Base-by-base conservation (phyloP, 1,140 invertebrate species). In the Atopsyche davidsoni region DNA sequence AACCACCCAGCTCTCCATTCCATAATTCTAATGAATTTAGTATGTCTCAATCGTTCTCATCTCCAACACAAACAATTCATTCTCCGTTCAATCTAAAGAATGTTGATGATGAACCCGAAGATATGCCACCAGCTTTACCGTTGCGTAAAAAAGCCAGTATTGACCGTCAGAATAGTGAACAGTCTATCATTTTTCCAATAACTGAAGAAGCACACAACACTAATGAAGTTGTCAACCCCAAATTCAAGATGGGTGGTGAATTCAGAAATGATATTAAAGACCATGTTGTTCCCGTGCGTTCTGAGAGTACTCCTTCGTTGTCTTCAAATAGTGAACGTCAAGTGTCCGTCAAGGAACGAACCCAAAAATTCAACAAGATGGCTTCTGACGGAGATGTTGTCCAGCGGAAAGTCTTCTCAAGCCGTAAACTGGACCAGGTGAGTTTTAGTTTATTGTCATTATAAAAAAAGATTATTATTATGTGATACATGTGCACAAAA, bases 341-440 rank as follows among this genome's bases (percentile, higher is more conserved):
- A 58, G 81, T 93, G 52, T 92, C 89, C 56, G 91, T 96, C 2
- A 91, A 89, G 64, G 92, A 96, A 67, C 77, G 89, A 53, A 92
- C 88, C 61, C 85, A 92, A 72, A 91, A 91, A 66, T 92, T 96
- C 66, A 93, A 96, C 68, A 79, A 86, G 59, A 83, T 95, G 78
- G 88, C 89, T 41, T 91, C 86, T 4, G 83, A 88, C 59, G 80
- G 79, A 60, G 85, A 87, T 62, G 72, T 85, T 4, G 62, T 77
- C 25, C 19, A 11, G 3, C 22, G 35, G 16, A 21, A 22, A 9
- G 22, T 35, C 3, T 23, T 80, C 73, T 59, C 66, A 49, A 81
- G 79, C 65, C 81, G 79, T 67, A 77, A 76, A 58, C 65, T 67
- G 45, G 80, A 83, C 50, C 83, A 81, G 78, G 82, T 81, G 72